Base-by-base conservation (phyloP, 2,888 invertebrate species). In the Dinocampus coccinellae region DNA sequence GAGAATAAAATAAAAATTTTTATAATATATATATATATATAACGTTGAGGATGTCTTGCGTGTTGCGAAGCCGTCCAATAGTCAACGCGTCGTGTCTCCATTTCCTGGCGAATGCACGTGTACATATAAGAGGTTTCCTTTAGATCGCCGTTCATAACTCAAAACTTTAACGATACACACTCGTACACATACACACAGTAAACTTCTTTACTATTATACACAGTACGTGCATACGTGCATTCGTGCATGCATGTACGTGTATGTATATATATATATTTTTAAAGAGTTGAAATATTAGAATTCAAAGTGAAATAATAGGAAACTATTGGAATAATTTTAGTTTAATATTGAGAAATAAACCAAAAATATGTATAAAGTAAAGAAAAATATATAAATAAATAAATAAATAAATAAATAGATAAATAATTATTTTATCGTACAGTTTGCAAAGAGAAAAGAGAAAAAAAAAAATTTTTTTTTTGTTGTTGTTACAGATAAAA, bases 11-110 rank as follows among this genome's bases (percentile, higher is more conserved):
- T 29, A 39, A 58, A 58, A 53, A 10, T 22, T 13, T 34, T n/a
- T 13, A 3, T 33, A 26, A 33, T 29, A 16, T n/a, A 9, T 4
- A 29, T 7, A 29, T 29, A 7, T 29, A 29, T n/a, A 39, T 47
- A 47, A 16, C 16, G 47, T 16, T 47, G 47, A 16, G 47, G 34
- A 20, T 22, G 22, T 66, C 13, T 34, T 20, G 61, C 71, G 71
- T 71, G 71, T 57, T 26, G 42, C 42, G 66, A 71, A 71, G 71
- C 71, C 71, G 55, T 71, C 62, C 61, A 71, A 71, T 67, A 62
- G 55, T 63, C 62, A 57, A 62, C 71, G 42, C 62, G 39, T 66
- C 66, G 61, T 67, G 52, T 67, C 47, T 61, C 71, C 36, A 61
- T 70, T 70, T 70, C 58, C 70, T 58, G 33, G 42, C 64, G 42